Evolutionary conservation across 2,888 invertebrate genomes (phyloP).

Genomic region (Mythimna pallens): DNA sequence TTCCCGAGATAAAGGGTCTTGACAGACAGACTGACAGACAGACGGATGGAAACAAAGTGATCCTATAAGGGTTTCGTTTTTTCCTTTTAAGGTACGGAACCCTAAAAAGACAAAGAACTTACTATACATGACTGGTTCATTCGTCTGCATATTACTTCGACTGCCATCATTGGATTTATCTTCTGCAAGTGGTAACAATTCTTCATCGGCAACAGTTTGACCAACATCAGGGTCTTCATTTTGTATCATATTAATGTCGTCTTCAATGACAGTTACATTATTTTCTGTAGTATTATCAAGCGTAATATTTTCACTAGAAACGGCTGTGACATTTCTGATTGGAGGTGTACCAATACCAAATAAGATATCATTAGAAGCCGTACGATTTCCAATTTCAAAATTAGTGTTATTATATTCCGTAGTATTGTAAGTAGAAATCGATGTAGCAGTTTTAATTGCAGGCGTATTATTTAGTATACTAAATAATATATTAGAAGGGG

Average conservation of each 20-base stretch:
- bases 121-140: neutral
- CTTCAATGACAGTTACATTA: neutral
- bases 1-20: too few species aligned
- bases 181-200: neutral
- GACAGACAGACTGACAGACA: too few species aligned
- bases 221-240: accelerated
- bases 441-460: neutral
- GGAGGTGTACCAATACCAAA: neutral
- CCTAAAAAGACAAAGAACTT: neutral
- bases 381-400: neutral
- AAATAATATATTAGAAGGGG: neutral
- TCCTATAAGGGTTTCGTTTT: too few species aligned
- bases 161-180: neutral
- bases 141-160: neutral
- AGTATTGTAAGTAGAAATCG: neutral
- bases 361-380: neutral
- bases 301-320: neutral
- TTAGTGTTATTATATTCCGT: neutral
- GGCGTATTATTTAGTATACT: neutral
- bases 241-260: neutral
- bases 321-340: neutral
- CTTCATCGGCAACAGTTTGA: neutral
- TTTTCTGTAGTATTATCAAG: neutral
- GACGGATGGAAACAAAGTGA: too few species aligned
- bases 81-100: too few species aligned